These are phyloP conservation scores for Aplysina aerophoba DNA, from an alignment of 37 sponge, comb jelly and placozoan species.

Conservation along the genomic window DNA sequence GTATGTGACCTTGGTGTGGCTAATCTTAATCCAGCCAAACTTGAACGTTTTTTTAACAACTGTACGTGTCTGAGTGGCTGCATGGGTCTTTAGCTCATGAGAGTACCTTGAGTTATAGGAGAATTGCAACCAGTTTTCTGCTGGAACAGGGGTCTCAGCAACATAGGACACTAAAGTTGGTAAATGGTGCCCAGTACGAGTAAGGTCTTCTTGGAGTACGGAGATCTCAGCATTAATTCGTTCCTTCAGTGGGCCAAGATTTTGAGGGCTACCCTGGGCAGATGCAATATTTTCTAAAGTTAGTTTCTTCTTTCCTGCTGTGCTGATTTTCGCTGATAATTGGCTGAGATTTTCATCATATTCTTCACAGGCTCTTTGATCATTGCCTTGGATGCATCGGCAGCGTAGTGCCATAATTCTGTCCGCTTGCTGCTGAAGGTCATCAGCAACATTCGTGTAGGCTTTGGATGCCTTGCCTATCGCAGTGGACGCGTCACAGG, in stretches of 20 bases:
- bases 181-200: not conserved
- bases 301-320: not conserved
- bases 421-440: not conserved
- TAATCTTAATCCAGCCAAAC: not conserved
- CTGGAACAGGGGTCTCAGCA: too few relatives aligned
- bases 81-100: not conserved
- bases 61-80: not conserved
- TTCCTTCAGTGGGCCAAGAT: not conserved
- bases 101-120: conserved; percentile 28
- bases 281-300: not conserved
- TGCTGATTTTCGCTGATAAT: too few relatives aligned
- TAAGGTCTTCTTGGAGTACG: not conserved
- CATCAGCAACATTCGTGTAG: not conserved
- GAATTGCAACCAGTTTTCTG: conserved; percentile 48
- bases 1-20: not conserved
- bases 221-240: not conserved
- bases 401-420: not conserved
- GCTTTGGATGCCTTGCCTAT: not conserved
- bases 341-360: not conserved
- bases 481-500: not conserved
- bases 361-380: not conserved
- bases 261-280: not conserved
- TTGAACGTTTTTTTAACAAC: not conserved
- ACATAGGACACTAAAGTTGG: not conserved
- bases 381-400: not conserved